These are phyloP conservation scores for Heliangelus exortis DNA, from an alignment of 2,797 vertebrate genomes.

Conservation along the genomic window DNA sequence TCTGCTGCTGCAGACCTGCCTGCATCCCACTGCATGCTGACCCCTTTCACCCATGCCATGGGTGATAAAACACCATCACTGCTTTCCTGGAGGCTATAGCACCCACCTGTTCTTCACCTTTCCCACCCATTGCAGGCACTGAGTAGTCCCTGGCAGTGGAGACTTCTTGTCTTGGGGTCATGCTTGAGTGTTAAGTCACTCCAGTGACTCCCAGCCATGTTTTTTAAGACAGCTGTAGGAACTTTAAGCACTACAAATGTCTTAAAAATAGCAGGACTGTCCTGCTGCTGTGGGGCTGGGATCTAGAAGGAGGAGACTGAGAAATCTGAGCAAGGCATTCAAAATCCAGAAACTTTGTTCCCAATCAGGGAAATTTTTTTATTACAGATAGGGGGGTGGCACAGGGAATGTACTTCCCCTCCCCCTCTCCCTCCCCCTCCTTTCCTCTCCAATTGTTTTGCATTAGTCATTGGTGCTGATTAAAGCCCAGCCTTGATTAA, in stretches of 20 bases:
- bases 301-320: neutral
- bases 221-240: neutral
- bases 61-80: accelerated
- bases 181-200: neutral
- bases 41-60: neutral
- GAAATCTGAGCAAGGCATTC: neutral
- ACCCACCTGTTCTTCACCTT: neutral
- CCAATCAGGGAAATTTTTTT: neutral
- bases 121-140: accelerated
- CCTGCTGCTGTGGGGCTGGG: neutral
- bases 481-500: slow-evolving; percentile 42
- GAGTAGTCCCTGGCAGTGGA: neutral
- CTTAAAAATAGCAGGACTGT: neutral
- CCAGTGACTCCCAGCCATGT: neutral
- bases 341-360: neutral
- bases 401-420: neutral
- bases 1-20: neutral
- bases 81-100: neutral
- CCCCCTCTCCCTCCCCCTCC: neutral
- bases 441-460: neutral
- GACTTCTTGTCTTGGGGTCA: neutral
- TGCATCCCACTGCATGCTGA: accelerated
- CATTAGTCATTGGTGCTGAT: slow-evolving; percentile 25
- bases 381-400: neutral
- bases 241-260: neutral